These are phyloP conservation scores for Poeciliopsis prolifica DNA, from an alignment of 2,113 vertebrate species.

Conservation along the genomic window DNA sequence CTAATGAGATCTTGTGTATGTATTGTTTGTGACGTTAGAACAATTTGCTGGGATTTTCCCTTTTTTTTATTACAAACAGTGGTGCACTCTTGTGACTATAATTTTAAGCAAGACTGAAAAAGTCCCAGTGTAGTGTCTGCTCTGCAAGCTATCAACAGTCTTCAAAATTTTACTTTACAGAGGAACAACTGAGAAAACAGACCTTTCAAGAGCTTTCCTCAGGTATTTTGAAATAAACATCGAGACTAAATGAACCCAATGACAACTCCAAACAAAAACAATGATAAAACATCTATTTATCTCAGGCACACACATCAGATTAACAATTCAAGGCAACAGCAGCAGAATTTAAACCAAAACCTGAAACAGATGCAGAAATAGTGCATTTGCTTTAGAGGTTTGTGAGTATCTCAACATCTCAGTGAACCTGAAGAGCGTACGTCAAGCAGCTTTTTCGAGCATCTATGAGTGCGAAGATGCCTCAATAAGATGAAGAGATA, in stretches of 20 bases:
- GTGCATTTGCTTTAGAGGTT: constrained; percentile 32
- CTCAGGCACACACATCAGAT: background rate
- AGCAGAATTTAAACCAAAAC: constrained; percentile 14
- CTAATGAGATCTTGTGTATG: constrained; percentile 37
- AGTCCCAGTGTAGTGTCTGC: constrained; percentile 29
- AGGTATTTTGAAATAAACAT: background rate
- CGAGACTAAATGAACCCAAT: background rate
- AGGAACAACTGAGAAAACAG: background rate
- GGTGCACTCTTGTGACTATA: constrained; percentile 51
- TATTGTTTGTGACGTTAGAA: constrained; percentile 41
- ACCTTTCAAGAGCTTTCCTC: background rate
- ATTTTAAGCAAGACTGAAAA: constrained; percentile 50
- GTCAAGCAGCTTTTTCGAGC: constrained; percentile 28
- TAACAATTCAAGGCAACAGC: constrained; percentile 22
- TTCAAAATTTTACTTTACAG: too few species aligned
- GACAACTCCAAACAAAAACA: background rate
- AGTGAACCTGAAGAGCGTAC: constrained; percentile 35
- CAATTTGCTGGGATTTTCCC: constrained; percentile 51
- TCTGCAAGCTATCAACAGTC: background rate
- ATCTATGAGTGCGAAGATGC: constrained; percentile 58
- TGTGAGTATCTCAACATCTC: constrained; percentile 56
- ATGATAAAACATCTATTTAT: background rate
- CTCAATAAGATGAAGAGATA: constrained; percentile 73
- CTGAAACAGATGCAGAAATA: constrained; percentile 39
- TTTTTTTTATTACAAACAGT: constrained; percentile 26